Base-by-base conservation (phyloP, 2,113 vertebrate genomes). In the Dipodomys merriami region DNA sequence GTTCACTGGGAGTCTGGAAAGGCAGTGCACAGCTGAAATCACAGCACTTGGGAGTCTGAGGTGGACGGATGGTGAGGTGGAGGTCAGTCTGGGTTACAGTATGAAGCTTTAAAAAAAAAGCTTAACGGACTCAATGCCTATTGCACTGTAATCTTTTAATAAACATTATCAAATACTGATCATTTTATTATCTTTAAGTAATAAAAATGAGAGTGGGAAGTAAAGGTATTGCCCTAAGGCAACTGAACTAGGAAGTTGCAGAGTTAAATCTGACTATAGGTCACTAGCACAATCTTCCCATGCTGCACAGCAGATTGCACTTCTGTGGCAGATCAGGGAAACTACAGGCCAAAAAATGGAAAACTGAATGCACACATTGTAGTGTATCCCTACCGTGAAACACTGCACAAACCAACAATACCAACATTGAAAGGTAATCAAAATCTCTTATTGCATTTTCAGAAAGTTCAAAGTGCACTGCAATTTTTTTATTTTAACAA, bases 381-480 rank as follows among this genome's bases (percentile, higher is more conserved):
- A n/a, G 46, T 27, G 1, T 16, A 27, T 20, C 82, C 30, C 30
- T 82, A 69, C 53, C 76, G 23, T 30, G 18, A 72, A 23, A 22
- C 73, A 90, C 67, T 78, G n/a, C 81, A 78, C 44, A 83, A 87
- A 72, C 65, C 39, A 86, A 60, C 78, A 78, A 82, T 9, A n/a
- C 1, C 20, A 44, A 67, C 23, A 19, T 46, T 44, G 72, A 87
- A 85, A 91, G 15, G 79, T 20, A 65, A 30, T 65, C 23, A 77
- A 25, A 85, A 74, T 76, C 22, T 82, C 76, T 49, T 79, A 65
- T 84, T 80, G 88, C 18, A 30, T 78, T 83, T 67, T 85, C 35
- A 6, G 23, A 74, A 77, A 82, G n/a, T 60, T 65, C 15, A 65
- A 65, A 15, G 4, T 57, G 16, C 39, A 39, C 39, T 39, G 39